Evolutionary conservation across 2,113 vertebrate genomes (phyloP).

Genomic region (Madoqua kirkii): DNA sequence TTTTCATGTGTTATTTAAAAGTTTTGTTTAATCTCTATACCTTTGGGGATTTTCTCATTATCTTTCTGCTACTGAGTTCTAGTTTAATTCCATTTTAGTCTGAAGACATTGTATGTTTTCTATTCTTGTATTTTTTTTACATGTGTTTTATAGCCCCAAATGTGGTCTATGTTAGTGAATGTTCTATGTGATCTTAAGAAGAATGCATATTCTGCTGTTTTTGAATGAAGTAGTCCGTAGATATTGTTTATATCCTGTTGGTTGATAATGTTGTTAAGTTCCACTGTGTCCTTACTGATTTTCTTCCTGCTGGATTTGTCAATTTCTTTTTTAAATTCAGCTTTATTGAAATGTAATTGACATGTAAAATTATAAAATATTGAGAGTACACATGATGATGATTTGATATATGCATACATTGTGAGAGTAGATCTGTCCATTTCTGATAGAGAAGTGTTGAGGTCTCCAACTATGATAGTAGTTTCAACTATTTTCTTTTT

Average conservation of each 20-base stretch:
- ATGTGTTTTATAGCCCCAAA: neutral
- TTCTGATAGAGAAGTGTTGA: neutral
- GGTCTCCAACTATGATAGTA: neutral
- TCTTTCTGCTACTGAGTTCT: neutral
- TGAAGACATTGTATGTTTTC: neutral
- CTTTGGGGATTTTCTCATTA: neutral
- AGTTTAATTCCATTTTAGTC: neutral
- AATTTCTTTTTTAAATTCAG: neutral
- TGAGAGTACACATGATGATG: neutral
- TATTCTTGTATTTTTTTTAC: neutral
- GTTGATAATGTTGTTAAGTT: neutral
- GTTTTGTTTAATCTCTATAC: neutral
- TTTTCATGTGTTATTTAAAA: neutral
- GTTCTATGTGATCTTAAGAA: neutral
- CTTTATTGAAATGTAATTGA: neutral
- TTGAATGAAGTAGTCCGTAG: neutral
- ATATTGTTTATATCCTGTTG: neutral
- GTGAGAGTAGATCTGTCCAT: neutral
- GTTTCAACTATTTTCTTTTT: neutral
- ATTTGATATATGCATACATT: neutral
- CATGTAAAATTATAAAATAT: neutral
- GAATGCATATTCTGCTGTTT: neutral
- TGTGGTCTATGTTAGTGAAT: neutral
- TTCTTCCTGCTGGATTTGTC: neutral
- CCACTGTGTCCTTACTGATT: neutral